Percentiles rank a stretch among this genome's conserved stretches.
Conservation (phyloP, 2,888 invertebrate species). For the Acronicta aceris region DNA sequence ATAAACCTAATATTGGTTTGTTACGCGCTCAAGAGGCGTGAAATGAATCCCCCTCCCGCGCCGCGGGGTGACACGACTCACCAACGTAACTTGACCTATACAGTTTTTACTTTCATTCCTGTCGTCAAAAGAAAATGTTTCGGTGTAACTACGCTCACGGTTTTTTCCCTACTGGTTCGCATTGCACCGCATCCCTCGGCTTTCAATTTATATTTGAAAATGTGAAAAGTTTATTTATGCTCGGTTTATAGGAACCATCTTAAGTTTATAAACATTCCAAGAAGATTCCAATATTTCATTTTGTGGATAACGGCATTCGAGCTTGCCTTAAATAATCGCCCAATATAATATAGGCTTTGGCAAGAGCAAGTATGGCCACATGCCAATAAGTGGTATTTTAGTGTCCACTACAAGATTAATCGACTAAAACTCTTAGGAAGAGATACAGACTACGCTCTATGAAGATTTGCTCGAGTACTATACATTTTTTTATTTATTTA, state of each 20-base stretch:
- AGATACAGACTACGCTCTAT: conserved; percentile 28
- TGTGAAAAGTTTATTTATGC: conserved; percentile 64
- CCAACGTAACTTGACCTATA: conserved; percentile 71
- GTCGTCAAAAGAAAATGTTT: conserved; percentile 44
- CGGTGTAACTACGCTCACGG: conserved; percentile 29
- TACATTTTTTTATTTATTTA: conserved; percentile 8
- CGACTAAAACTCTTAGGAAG: conserved; percentile 33
- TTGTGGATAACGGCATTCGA: conserved; percentile 2
- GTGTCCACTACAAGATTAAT: conserved; percentile 47
- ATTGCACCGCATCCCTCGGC: conserved; percentile 57
- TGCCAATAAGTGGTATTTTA: conserved; percentile 57
- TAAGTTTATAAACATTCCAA: conserved; percentile 31
- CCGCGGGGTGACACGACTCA: conserved; percentile 60
- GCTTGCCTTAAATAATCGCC: conserved; percentile 25
- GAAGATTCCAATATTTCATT: conserved; percentile 20
- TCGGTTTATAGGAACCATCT: conserved; percentile 46
- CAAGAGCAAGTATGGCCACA: conserved; percentile 48
- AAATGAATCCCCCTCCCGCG: conserved; percentile 80
- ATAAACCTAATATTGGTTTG: conserved; percentile 88
- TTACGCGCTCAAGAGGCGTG: conserved; percentile 87
- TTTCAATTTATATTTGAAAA: conserved; percentile 74
- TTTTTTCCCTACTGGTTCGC: conserved; percentile 53
- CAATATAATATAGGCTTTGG: conserved; percentile 48
- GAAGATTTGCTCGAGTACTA: conserved; percentile 8
- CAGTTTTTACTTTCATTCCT: conserved; percentile 63